phyloP scores from a whole-genome alignment of 2,797 vertebrate genomes.

The Spatula versicolor region DNA sequence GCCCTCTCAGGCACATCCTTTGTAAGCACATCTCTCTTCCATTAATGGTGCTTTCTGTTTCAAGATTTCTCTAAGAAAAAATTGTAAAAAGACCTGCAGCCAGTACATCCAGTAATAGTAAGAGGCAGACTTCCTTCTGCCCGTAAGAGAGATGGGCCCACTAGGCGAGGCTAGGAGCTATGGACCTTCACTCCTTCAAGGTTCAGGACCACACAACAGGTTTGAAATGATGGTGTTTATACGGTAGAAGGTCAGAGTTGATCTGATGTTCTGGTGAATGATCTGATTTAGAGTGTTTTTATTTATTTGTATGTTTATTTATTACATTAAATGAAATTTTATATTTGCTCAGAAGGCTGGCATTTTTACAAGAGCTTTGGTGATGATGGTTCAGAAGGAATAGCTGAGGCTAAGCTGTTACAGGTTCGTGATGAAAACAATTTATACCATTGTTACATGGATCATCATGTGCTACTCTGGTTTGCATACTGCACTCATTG shows the following conservation, averaged over 20 bases:
- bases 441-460: not conserved
- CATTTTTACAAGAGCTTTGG: not conserved
- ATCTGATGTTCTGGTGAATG: not conserved
- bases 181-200: not conserved
- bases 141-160: not conserved
- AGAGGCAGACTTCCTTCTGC: not conserved
- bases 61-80: not conserved
- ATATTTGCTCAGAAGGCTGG: not conserved
- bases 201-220: not conserved
- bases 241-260: not conserved
- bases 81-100: not conserved
- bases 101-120: not conserved
- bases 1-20: not conserved
- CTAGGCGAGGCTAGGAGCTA: not conserved
- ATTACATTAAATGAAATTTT: not conserved
- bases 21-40: conserved; percentile 1
- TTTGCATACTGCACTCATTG: not conserved
- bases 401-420: not conserved
- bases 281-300: not conserved
- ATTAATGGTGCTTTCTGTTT: not conserved
- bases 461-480: not conserved
- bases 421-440: not conserved
- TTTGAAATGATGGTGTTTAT: not conserved
- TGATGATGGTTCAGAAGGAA: not conserved
- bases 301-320: too few relatives aligned